These are phyloP conservation scores for Argyresthia goedartella DNA, from an alignment of 2,888 invertebrate species.

Conservation along the genomic window DNA sequence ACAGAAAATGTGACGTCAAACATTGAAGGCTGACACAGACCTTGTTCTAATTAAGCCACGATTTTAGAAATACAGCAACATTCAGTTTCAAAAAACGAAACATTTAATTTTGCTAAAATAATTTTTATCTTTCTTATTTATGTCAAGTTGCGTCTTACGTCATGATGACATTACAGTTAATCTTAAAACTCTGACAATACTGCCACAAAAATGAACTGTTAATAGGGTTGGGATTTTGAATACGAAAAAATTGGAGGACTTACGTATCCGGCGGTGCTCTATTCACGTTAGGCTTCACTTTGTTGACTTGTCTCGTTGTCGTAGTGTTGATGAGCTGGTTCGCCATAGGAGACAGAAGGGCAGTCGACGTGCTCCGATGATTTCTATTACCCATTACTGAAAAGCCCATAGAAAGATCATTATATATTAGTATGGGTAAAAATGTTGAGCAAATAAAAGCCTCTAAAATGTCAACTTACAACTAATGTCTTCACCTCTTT, in stretches of 20 bases:
- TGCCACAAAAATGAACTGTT: background rate
- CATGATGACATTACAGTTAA: background rate
- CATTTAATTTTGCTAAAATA: background rate
- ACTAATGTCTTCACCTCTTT: slow-evolving; percentile 81
- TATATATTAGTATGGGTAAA: no score
- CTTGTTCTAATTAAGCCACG: slow-evolving; percentile 3
- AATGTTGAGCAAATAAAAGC: background rate
- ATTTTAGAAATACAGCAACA: background rate
- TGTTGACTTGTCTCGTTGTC: slow-evolving; percentile 87
- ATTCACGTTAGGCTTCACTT: slow-evolving; percentile 90
- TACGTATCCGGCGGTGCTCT: slow-evolving; percentile 81
- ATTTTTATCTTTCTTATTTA: background rate
- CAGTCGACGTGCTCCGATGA: slow-evolving; percentile 80
- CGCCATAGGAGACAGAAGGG: slow-evolving; percentile 75
- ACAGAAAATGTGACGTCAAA: slow-evolving; percentile 1
- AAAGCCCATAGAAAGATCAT: slow-evolving; percentile 14
- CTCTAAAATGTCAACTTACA: slow-evolving; percentile 70
- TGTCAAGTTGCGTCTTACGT: background rate
- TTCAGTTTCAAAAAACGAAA: background rate
- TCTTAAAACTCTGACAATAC: background rate
- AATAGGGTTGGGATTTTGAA: background rate
- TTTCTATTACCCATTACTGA: slow-evolving; percentile 82
- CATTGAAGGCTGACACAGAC: slow-evolving; percentile 4
- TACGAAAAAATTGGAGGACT: slow-evolving; percentile 23
- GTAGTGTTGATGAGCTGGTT: slow-evolving; percentile 80